Conservation (phyloP, 1,140 invertebrate species). For the Drosophila sp. region DNA sequence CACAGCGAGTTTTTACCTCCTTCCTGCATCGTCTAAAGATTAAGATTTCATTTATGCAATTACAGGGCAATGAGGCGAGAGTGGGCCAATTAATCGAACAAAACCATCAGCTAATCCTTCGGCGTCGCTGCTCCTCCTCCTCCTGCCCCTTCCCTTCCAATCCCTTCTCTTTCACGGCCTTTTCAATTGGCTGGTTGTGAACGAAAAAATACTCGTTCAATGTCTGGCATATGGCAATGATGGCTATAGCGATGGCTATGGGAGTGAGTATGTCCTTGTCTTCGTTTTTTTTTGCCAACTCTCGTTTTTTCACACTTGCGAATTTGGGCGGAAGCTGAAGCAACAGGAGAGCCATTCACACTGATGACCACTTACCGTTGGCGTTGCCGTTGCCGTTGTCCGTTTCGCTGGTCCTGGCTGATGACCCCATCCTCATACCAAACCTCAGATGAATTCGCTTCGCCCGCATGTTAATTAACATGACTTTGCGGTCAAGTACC, state of each 20-base stretch:
- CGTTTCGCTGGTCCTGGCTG: background rate
- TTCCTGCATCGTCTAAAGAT: constrained; percentile 12
- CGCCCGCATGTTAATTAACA: constrained; percentile 76
- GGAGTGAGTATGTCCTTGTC: background rate
- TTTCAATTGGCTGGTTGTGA: background rate
- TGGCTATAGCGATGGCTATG: background rate
- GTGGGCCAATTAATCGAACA: constrained; percentile 15
- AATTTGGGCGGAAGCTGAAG: constrained; percentile 40
- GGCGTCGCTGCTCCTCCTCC: background rate
- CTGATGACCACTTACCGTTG: constrained; percentile 29
- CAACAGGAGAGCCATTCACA: constrained; percentile 59
- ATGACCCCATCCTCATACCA: constrained; percentile 8
- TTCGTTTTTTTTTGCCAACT: constrained; percentile 27
- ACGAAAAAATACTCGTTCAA: constrained; percentile 14
- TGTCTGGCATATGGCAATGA: background rate
- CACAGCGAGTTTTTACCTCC: background rate
- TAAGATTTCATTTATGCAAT: constrained; percentile 17
- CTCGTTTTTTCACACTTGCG: constrained; percentile 46
- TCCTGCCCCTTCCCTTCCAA: background rate
- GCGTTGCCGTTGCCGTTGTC: constrained; percentile 19
- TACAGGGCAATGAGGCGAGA: constrained; percentile 18
- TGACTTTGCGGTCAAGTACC: constrained; percentile 69
- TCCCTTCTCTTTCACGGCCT: no score
- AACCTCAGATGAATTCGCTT: constrained; percentile 9
- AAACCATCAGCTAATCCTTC: constrained; percentile 9